These are phyloP conservation scores for Conopomorpha cramerella DNA, from an alignment of 1,140 invertebrate genomes.

Conservation along the genomic window DNA sequence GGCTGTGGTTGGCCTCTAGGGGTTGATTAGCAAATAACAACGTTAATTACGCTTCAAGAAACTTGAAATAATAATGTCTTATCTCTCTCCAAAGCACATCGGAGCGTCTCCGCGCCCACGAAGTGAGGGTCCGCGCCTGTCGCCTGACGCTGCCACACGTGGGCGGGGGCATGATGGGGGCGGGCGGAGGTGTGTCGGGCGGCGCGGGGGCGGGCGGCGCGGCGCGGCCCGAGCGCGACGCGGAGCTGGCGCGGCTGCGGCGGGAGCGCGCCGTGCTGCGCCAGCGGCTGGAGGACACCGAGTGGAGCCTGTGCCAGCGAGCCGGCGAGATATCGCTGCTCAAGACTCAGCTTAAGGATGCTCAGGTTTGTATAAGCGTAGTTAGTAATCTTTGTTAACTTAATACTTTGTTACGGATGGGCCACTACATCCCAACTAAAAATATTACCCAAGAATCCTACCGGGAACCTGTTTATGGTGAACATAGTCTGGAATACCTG, in stretches of 20 bases:
- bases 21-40: constrained; percentile 2
- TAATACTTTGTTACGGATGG: too few relatives aligned
- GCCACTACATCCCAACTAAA: too few relatives aligned
- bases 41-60: too few relatives aligned
- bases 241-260: constrained; percentile 56
- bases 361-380: constrained; percentile 63
- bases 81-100: constrained; percentile 55
- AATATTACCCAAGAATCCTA: too few relatives aligned
- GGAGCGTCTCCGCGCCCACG: constrained; percentile 63
- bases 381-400: too few relatives aligned
- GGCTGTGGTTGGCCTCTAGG: too few relatives aligned
- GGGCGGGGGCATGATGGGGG: too few relatives aligned
- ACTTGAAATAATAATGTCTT: too few relatives aligned
- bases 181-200: constrained; percentile 71
- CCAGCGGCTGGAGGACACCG: constrained; percentile 72
- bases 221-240: constrained; percentile 55
- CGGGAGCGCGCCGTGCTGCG: constrained; percentile 63
- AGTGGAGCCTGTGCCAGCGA: constrained; percentile 76
- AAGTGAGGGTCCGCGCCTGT: constrained; percentile 68
- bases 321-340: constrained; percentile 74
- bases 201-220: too few relatives aligned
- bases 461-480: too few relatives aligned
- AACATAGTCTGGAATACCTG: too few relatives aligned
- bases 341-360: constrained; percentile 78
- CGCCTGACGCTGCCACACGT: constrained; percentile 73